phyloP scores from a whole-genome alignment of 1,140 invertebrate species.

The Monochamus saltuarius region DNA sequence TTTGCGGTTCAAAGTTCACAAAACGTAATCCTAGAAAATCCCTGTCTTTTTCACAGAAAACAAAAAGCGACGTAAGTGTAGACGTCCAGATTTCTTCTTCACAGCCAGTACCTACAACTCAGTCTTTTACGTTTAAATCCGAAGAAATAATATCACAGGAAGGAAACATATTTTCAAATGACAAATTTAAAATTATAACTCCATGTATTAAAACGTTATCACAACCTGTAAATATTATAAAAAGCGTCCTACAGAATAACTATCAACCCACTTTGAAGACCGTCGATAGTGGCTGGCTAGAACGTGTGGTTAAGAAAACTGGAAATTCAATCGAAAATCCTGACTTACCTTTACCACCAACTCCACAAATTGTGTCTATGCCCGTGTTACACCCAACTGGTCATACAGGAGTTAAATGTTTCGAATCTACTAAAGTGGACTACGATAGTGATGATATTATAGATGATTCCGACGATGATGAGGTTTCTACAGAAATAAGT shows the following conservation, averaged over 20 bases:
- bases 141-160: slow-evolving; percentile 22
- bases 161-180: slow-evolving; percentile 12
- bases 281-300: slow-evolving; percentile 47
- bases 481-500: slow-evolving; percentile 20
- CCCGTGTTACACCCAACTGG: too few relatives aligned
- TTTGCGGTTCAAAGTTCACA: slow-evolving; percentile 65
- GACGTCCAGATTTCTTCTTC: slow-evolving; percentile 23
- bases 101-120: slow-evolving; percentile 22
- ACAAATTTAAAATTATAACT: slow-evolving; percentile 35
- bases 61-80: slow-evolving; percentile 38
- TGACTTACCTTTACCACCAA: slow-evolving; percentile 5
- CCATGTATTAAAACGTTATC: slow-evolving; percentile 32
- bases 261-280: slow-evolving; percentile 27
- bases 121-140: slow-evolving; percentile 20
- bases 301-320: slow-evolving; percentile 38
- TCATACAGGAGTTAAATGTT: too few relatives aligned
- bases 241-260: slow-evolving; percentile 43
- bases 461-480: slow-evolving; percentile 65
- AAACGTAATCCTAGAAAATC: slow-evolving; percentile 77
- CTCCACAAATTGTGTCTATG: not conserved
- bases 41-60: slow-evolving; percentile 50
- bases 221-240: slow-evolving; percentile 52
- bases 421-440: slow-evolving; percentile 30
- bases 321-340: slow-evolving; percentile 26
- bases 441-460: slow-evolving; percentile 59